A percentile compares a stretch with the other conserved stretches of the same genome.
Conservation (phyloP, 2,888 invertebrate species). For the Cheilosia vernalis region DNA sequence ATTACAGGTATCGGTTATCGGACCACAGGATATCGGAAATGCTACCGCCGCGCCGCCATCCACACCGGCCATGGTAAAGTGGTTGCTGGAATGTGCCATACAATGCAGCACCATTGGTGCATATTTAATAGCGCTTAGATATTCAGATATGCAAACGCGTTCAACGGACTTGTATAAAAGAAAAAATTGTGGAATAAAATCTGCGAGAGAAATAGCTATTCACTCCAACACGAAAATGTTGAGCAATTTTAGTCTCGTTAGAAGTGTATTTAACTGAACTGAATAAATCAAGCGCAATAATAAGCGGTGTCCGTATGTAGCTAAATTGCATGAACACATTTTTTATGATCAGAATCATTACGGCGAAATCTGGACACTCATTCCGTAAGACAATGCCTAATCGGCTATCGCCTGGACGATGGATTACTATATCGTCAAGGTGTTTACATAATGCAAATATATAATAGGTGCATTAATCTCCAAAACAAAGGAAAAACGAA, state of each 20-base stretch:
- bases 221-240: slow-evolving; percentile 1
- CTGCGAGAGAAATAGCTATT: not conserved
- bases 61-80: slow-evolving; percentile 51
- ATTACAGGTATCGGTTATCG: slow-evolving; percentile 58
- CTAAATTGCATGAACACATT: too few relatives aligned
- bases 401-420: too few relatives aligned
- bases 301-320: too few relatives aligned
- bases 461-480: too few relatives aligned
- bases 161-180: not conserved
- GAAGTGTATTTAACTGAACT: not conserved
- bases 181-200: not conserved
- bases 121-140: slow-evolving; percentile 35
- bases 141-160: slow-evolving; percentile 27
- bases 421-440: too few relatives aligned
- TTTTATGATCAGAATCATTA: too few relatives aligned
- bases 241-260: not conserved
- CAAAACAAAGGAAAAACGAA: too few relatives aligned
- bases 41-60: slow-evolving; percentile 4
- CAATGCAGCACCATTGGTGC: slow-evolving; percentile 21
- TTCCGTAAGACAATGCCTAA: too few relatives aligned
- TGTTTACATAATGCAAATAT: too few relatives aligned
- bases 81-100: slow-evolving; percentile 7
- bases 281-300: not conserved
- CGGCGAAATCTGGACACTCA: too few relatives aligned
- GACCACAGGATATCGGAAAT: slow-evolving; percentile 55